Evolutionary conservation across 2,888 invertebrate genomes (phyloP), one percentile per base, ranked within the genome.

Genomic region (Andrena praecox): DNA sequence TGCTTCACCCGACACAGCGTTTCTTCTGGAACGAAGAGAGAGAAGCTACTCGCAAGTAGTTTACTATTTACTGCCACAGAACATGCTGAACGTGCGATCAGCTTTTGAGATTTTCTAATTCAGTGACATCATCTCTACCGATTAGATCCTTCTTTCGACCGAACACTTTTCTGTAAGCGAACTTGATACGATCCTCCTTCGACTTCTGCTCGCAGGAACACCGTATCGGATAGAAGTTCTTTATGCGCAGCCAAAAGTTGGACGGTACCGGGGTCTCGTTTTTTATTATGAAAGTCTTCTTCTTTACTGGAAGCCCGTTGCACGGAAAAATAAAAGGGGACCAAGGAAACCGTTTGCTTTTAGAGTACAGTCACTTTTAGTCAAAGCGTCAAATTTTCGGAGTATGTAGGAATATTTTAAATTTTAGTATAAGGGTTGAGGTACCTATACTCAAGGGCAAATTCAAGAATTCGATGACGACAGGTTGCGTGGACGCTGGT

Each of bases 181-280:
- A 90, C 81, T 80, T 80, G 35, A 87, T 85, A 70, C 85, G 83
- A 48, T 86, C 82, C 60, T 86, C 74, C 27, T 85, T 88, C 50
- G 33, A 69, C 31, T 50, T 86, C 68, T 10, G 12, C 31, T 79
- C 59, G 10, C 76, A 75, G 3, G 62, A 33, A 67, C 60, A 72
- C 3, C 5, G 2, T 27, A 80, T 67, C 2, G 90, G 89, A 42
- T 85, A 80, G 83, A 91, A 94, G 77, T 93, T 94, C n/a, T 90
- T 90, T 5, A 91, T 75, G 54, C 86, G 87, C 1, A 93, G 79
- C 3, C 27, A 73, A 62, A 92, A 91, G 5, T 42, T 52, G 0
- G 86, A 85, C 24, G 77, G 31, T 42, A 94, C 89, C 2, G 94
- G 93, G 0, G 94, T 94, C 24, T 93, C 81, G 85, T 94, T 94